phyloP scores from a whole-genome alignment of 2,797 vertebrate genomes.

The Choloepus didactylus region DNA sequence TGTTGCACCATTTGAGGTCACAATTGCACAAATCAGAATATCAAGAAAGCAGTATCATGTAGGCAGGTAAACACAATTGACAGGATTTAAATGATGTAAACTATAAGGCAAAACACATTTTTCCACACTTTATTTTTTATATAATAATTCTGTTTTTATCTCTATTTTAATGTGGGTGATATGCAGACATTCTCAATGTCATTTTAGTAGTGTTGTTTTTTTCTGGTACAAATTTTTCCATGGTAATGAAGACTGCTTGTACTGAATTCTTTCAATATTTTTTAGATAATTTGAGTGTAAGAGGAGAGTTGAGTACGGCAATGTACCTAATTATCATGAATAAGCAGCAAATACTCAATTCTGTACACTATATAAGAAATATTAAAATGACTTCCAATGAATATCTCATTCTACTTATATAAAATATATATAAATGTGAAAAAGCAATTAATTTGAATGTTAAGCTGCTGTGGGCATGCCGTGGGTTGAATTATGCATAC shows the following conservation, averaged over 20 bases:
- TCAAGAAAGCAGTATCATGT: rapidly evolving
- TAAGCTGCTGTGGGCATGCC: too few relatives aligned
- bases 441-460: not conserved
- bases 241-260: rapidly evolving
- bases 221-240: too few relatives aligned
- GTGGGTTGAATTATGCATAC: not conserved
- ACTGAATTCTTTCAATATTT: not conserved
- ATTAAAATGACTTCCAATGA: not conserved
- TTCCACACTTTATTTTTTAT: not conserved
- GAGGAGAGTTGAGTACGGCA: not conserved
- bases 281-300: not conserved
- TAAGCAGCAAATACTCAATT: not conserved
- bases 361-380: not conserved
- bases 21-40: rapidly evolving
- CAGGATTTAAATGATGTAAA: not conserved
- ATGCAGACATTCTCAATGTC: not conserved
- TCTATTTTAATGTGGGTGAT: not conserved
- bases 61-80: too few relatives aligned
- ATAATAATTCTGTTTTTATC: not conserved
- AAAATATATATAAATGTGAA: rapidly evolving
- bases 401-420: not conserved
- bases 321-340: rapidly evolving
- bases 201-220: not conserved
- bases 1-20: not conserved
- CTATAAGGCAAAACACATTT: not conserved